These are phyloP conservation scores for Todiramphus chloris DNA, from an alignment of 2,113 vertebrate genomes.

Conservation along the genomic window DNA sequence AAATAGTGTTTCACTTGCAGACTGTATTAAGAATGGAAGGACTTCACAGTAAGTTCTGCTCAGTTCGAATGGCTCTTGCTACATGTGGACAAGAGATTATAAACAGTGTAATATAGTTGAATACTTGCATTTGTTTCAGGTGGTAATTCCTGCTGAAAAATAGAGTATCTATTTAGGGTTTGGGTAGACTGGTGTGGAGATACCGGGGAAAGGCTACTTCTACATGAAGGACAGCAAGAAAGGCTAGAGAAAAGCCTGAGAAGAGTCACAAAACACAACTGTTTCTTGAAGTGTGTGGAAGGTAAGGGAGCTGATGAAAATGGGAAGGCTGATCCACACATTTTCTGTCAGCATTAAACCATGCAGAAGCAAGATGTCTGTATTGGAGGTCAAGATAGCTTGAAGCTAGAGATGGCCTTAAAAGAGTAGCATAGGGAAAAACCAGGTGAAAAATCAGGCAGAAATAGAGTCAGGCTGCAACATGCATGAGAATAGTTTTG, in stretches of 20 bases:
- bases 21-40: background rate
- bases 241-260: background rate
- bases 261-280: background rate
- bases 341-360: background rate
- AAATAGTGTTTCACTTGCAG: background rate
- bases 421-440: background rate
- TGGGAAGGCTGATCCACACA: background rate
- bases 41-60: background rate
- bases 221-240: background rate
- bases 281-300: background rate
- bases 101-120: background rate
- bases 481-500: background rate
- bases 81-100: background rate
- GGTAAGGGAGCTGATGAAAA: background rate
- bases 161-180: background rate
- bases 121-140: background rate
- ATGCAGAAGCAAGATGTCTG: background rate
- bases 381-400: background rate
- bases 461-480: background rate
- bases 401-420: background rate
- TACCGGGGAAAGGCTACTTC: background rate
- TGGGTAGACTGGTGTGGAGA: background rate
- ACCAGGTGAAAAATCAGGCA: background rate
- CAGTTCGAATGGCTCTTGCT: background rate
- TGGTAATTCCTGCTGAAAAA: background rate